Conservation (phyloP, 2,888 invertebrate genomes). For the Gymnocheta viridis region DNA sequence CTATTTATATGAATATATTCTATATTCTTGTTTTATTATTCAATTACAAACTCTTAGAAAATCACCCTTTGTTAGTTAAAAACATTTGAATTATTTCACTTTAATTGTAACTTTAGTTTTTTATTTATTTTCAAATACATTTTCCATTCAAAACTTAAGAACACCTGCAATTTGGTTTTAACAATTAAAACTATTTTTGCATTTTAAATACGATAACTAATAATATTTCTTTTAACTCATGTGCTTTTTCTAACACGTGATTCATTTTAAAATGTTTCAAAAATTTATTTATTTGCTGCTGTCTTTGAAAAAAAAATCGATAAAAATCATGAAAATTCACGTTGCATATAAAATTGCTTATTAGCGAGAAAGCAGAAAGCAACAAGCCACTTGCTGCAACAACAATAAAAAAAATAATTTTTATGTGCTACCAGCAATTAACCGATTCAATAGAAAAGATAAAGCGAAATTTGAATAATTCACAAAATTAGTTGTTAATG, state of each 20-base stretch:
- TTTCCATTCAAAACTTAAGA: no score
- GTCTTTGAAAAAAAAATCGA: slow-evolving; percentile 22
- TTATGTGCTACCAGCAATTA: slow-evolving; percentile 39
- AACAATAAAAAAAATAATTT: neutral
- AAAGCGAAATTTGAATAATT: slow-evolving; percentile 52
- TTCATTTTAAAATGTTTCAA: neutral
- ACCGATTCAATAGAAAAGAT: slow-evolving; percentile 44
- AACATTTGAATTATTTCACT: neutral
- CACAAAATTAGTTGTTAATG: slow-evolving; percentile 6
- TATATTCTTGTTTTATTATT: neutral
- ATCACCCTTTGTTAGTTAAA: neutral
- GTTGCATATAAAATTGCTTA: neutral
- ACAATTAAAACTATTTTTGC: neutral
- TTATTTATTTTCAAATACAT: neutral
- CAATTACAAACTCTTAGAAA: neutral
- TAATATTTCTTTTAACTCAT: neutral
- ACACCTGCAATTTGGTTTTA: neutral
- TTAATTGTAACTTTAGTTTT: neutral
- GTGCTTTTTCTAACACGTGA: slow-evolving; percentile 18
- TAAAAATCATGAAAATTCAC: slow-evolving; percentile 6
- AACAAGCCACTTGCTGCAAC: neutral
- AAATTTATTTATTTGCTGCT: neutral
- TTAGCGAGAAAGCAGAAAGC: slow-evolving; percentile 1
- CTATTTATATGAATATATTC: no score
- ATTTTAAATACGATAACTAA: neutral